phyloP scores from a whole-genome alignment of 2,888 invertebrate genomes.

The Cecidostiba fungosa region DNA sequence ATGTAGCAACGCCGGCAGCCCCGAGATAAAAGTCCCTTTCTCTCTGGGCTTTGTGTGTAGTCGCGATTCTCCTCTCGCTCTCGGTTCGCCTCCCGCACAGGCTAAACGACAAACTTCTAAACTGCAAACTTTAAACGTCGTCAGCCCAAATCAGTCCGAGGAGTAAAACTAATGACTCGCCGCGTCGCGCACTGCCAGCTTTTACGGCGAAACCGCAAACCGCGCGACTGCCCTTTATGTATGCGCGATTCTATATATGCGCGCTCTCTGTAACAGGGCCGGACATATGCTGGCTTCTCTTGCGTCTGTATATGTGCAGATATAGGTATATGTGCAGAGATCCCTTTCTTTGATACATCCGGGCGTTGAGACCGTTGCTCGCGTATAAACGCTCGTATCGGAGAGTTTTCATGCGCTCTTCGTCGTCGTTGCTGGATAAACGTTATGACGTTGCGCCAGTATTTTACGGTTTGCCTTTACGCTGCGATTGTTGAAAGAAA shows the following conservation, averaged over 20 bases:
- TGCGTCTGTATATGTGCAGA: neutral
- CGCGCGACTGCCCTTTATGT: neutral
- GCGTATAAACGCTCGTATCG: neutral
- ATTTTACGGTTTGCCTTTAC: neutral
- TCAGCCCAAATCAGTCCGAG: conserved; percentile 41
- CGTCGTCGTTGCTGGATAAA: neutral
- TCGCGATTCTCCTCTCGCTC: conserved; percentile 27
- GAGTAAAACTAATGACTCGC: conserved; percentile 37
- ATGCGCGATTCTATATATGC: neutral
- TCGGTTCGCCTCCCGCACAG: neutral
- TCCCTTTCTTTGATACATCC: conserved; percentile 18
- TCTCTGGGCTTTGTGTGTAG: conserved; percentile 31
- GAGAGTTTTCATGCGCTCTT: conserved; percentile 10
- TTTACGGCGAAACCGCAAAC: conserved; percentile 32
- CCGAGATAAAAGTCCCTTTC: conserved; percentile 51
- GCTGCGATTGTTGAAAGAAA: neutral
- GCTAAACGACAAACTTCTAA: conserved; percentile 64
- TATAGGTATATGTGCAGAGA: neutral
- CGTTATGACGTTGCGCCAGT: neutral
- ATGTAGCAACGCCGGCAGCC: neutral
- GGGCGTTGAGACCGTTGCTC: conserved; percentile 15
- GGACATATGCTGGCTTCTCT: neutral
- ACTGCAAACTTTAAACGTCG: conserved; percentile 65
- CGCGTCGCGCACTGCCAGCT: conserved; percentile 11
- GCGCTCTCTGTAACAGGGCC: neutral